Evolutionary conservation across 2,888 invertebrate species (phyloP), one percentile per base, ranked within the genome.

Genomic region (Stramonita haemastoma): DNA sequence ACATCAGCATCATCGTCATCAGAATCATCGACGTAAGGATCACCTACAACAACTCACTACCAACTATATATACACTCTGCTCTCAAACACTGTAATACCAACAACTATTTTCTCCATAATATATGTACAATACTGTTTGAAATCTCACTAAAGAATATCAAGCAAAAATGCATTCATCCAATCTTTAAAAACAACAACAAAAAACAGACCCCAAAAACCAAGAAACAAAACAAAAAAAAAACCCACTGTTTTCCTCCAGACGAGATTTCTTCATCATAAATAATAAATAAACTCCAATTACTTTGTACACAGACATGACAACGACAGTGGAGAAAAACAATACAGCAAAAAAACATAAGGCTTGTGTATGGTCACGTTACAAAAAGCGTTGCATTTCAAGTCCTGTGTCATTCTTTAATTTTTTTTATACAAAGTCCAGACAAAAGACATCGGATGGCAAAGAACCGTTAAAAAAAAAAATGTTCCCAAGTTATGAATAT

Each of bases 1-100:
- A 84, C 84, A 84, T 13, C 46, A 46, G 46, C 84, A 46, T 29
- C 85, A 56, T 85, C n/a, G n/a, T 29, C 85, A 56, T 85, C 60
- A 60, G 81, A 22, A 26, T 36, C 81, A 26, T 36, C 22, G 36
- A 85, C 85, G 46, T 46, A 46, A 46, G 46, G 46, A 46, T 46
- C 46, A 46, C 46, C 46, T 46, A 85, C 60, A 85, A 19, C 15
- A 29, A 32, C n/a, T 29, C 85, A 60, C 56, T 85, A 85, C 19
- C 56, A 85, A 57, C 85, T 32, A 29, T 85, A 57, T 60, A 85
- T 26, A 83, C 81, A 83, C 81, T 46, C 22, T 22, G 36, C 26
- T 32, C 32, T 15, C 29, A 32, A 79, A 32, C 77, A 79, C 17
- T 79, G 34, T 15, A 32, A 79, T 34, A 79, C 32, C 13, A 32